Evolutionary conservation across 2,797 vertebrate species (phyloP).

Genomic region (Enteromius argenteus): DNA sequence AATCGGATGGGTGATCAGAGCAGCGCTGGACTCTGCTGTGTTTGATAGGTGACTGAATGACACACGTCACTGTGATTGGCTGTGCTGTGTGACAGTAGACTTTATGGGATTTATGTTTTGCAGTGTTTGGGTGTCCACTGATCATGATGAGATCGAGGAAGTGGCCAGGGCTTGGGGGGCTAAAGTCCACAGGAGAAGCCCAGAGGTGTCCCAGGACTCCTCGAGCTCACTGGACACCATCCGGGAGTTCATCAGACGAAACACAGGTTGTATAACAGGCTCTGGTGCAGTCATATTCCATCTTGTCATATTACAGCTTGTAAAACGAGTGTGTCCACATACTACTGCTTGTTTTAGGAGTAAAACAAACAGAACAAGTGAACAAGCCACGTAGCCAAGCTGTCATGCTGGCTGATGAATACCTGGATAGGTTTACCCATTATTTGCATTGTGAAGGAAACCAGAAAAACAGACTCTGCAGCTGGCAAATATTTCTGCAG

Average conservation of each 20-base stretch:
- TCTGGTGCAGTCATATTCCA: neutral
- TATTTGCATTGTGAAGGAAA: neutral
- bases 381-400: neutral
- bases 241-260: constrained; percentile 81
- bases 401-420: neutral
- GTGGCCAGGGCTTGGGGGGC: constrained; percentile 86
- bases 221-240: constrained; percentile 90
- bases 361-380: neutral
- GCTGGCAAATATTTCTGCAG: neutral
- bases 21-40: constrained; percentile 79
- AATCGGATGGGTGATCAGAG: constrained; percentile 90
- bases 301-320: neutral
- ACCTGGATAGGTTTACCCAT: neutral
- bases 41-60: constrained; percentile 84
- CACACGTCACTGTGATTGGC: neutral
- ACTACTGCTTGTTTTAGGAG: neutral
- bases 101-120: neutral
- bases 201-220: constrained; percentile 86
- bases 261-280: constrained; percentile 74
- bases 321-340: neutral
- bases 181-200: constrained; percentile 86
- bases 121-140: constrained; percentile 96
- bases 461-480: neutral
- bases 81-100: too few species aligned
- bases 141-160: constrained; percentile 89